Base-by-base conservation (phyloP, 2,888 invertebrate genomes). In the Coenonympha glycerion region DNA sequence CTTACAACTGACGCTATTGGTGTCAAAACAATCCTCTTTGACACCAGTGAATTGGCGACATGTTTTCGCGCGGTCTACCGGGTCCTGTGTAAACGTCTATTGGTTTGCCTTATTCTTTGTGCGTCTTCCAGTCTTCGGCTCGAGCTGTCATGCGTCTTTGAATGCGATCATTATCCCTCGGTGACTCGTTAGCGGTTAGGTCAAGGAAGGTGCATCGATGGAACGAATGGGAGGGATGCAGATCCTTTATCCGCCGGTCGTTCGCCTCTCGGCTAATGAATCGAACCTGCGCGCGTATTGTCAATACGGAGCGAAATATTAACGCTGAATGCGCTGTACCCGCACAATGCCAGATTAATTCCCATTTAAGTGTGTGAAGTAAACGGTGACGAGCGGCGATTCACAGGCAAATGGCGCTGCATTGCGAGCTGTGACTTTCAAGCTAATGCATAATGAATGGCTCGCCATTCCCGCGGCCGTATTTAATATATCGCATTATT, bases 261-360 rank as follows among this genome's bases (percentile, higher is more conserved):
- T 85, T 86, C 73, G 74, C 82, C 83, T 72, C 58, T 66, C 65
- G 57, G 76, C 75, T 86, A 85, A 87, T 86, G 84, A 86, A 84
- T 85, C 83, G 75, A 76, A 71, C 70, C 72, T 79, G 73, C 72
- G 46, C 46, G 69, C 71, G 73, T 73, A 80, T 81, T 82, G 79
- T 77, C 82, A 84, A 84, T 83, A 78, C 72, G 68, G 68, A 75
- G 79, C 73, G 69, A 76, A 82, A 79, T 79, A 81, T 82, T 76
- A 78, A 78, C 68, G 70, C 68, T 69, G 68, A 68, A 68, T 68
- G 70, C 69, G 69, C 66, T 65, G 63, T 57, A 63, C 55, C 52
- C 58, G 65, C 69, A 81, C 78, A 82, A 83, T 79, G 69, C 72
- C 69, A 74, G 78, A 79, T 81, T 83, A 80, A 83, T 79, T 79